Base-by-base conservation (phyloP, 2,888 invertebrate species). In the Phanerotoma sp. region DNA sequence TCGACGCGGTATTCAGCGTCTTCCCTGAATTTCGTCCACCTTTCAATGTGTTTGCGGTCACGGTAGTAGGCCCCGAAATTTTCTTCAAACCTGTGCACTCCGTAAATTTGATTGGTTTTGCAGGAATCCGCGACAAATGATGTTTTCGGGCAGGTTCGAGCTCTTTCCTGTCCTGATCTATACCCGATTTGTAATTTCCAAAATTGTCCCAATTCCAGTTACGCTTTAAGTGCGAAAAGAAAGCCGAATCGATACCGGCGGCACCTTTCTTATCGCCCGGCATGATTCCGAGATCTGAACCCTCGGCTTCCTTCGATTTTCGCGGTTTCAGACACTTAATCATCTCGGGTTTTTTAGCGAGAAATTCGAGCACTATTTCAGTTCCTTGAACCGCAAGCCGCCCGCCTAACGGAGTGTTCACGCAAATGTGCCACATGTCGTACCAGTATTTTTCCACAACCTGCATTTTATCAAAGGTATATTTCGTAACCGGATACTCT, bases 221-320 rank as follows among this genome's bases (percentile, higher is more conserved):
- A 13, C 84, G 79, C 56, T 83, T 82, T 4, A 86, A 72, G 66
- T 86, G 86, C 0, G 85, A 77, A 77, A 85, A 90, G 16, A 90
- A 77, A 1, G 83, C 79, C 0, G 89, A 86, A 70, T 90, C 88
- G 0, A 89, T 77, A 1, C 91, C 90, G 11, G 83, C 88, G 0
- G 89, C 88, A 2, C 89, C 89, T 51, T 80, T 77, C 4, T 79
- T 79, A 77, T 92, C 89, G 0, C 92, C 92, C 0, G 90, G 90
- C 28, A 88, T 77, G 5, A 76, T 68, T 0, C 87, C 88, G 5
- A 64, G 74, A 64, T 88, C 87, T 37, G 77, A 68, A 6, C 68
- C 66, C 0, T 66, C 21, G 3, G 83, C 82, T 55, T 81, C 79
- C 2, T 80, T 75, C 0, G 79, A 72, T 1, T 71, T 67, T 50